Percentiles rank a stretch among this genome's conserved stretches.
Evolutionary conservation across 2,888 invertebrate genomes (phyloP).

Genomic region (Meloe dianella): DNA sequence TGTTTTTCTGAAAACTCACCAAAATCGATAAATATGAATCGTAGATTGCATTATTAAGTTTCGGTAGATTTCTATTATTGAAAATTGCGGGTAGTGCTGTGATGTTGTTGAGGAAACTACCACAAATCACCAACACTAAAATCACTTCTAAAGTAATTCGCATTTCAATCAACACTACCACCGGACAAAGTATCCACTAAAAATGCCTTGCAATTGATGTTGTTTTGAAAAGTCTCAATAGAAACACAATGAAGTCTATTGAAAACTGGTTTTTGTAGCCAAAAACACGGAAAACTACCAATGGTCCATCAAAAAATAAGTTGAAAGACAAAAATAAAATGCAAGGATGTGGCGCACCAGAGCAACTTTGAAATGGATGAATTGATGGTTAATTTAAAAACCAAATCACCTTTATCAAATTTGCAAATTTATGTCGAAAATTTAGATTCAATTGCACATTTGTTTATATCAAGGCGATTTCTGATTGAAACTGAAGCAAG

Average conservation of each 20-base stretch:
- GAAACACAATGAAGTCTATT: background rate
- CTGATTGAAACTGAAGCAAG: slow-evolving; percentile 34
- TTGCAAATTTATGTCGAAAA: slow-evolving; percentile 12
- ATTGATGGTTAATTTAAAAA: background rate
- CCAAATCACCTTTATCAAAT: slow-evolving; percentile 5
- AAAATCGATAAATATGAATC: slow-evolving; percentile 18
- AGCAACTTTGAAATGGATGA: background rate
- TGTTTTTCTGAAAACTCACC: slow-evolving; percentile 19
- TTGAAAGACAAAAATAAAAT: slow-evolving; percentile 1
- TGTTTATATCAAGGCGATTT: slow-evolving; percentile 28
- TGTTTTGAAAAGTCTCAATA: background rate
- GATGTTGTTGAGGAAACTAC: slow-evolving; percentile 20
- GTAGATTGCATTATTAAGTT: background rate
- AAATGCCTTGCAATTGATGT: background rate
- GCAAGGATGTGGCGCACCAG: background rate
- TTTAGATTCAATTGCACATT: slow-evolving; percentile 24
- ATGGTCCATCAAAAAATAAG: background rate
- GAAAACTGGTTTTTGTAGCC: background rate
- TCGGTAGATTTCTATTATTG: slow-evolving; percentile 28
- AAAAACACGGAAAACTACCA: background rate
- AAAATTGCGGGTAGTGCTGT: slow-evolving; percentile 33
- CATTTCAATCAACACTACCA: slow-evolving; percentile 33
- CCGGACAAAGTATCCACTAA: background rate
- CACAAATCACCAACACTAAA: slow-evolving; percentile 36
- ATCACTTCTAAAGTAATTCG: slow-evolving; percentile 40